A percentile compares a stretch with the other conserved stretches of the same genome.
phyloP scores from a whole-genome alignment of 2,888 invertebrate species.

The Trimorus sp. region DNA sequence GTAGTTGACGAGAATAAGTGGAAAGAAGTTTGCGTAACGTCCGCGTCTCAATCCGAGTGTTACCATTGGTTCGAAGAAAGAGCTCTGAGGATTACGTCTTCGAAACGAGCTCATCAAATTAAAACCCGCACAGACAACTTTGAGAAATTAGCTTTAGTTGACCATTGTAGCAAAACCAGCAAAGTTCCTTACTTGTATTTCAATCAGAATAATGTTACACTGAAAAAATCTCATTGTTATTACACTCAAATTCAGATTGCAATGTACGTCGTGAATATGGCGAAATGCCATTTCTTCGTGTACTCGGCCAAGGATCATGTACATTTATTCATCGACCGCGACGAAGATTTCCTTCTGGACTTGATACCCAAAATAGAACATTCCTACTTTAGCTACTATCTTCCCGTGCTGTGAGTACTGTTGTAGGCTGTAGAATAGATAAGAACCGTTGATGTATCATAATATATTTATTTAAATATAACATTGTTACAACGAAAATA shows the following conservation, averaged over 20 bases:
- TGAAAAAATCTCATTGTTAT: conserved; percentile 7
- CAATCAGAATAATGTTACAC: background rate
- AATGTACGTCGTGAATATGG: conserved; percentile 5
- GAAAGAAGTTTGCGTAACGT: background rate
- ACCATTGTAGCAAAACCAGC: no score
- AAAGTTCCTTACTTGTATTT: conserved; percentile 9
- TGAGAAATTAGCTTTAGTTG: conserved; percentile 28
- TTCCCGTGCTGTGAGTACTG: conserved; percentile 22
- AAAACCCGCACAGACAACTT: conserved; percentile 1
- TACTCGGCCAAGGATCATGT: background rate
- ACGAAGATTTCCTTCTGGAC: conserved; percentile 5
- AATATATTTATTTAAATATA: no score
- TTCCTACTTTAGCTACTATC: conserved; percentile 5
- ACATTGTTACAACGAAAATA: no score
- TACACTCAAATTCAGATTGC: conserved; percentile 11
- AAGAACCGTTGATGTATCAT: background rate
- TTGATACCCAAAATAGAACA: conserved; percentile 6
- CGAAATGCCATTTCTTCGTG: conserved; percentile 14
- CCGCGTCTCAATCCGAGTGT: background rate
- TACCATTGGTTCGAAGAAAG: conserved; percentile 2
- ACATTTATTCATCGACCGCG: background rate
- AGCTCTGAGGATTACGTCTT: conserved; percentile 2
- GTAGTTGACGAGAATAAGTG: background rate
- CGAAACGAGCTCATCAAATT: conserved; percentile 16
- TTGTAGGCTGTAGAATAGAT: background rate